phyloP scores from a whole-genome alignment of 2,888 invertebrate species.

The Abrostola triplasia region DNA sequence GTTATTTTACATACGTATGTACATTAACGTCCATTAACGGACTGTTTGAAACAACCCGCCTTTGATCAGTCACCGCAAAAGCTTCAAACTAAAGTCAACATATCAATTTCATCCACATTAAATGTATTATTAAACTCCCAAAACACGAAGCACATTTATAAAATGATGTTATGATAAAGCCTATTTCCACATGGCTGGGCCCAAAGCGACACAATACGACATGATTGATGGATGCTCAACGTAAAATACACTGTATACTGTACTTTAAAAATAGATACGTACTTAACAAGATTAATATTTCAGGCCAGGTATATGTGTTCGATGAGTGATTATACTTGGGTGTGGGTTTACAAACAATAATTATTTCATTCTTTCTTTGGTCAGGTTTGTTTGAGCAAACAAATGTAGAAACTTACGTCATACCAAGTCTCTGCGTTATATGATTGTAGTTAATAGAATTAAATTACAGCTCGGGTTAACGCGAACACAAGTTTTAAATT shows the following conservation, averaged over 20 bases:
- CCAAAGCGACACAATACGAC: conserved; percentile 42
- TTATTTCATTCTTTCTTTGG: background rate
- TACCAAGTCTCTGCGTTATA: no score
- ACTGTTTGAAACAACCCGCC: no score
- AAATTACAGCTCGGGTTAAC: no score
- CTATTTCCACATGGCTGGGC: conserved; percentile 42
- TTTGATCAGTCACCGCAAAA: no score
- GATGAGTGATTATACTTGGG: background rate
- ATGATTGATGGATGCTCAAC: conserved; percentile 45
- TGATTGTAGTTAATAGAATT: no score
- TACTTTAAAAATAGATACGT: conserved; percentile 24
- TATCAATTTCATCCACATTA: background rate
- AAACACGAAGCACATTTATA: conserved; percentile 36
- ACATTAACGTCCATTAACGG: no score
- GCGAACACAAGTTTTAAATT: no score
- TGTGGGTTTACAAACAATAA: background rate
- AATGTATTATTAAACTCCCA: conserved; percentile 14
- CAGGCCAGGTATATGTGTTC: background rate
- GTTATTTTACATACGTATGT: no score
- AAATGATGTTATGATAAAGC: conserved; percentile 38
- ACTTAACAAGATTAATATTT: conserved; percentile 32
- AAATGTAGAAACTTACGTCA: no score
- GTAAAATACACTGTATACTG: conserved; percentile 28
- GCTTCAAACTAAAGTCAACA: background rate
- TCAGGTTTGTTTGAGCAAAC: no score